phyloP scores from a whole-genome alignment of 2,113 vertebrate species.

The Acanthisitta chloris region DNA sequence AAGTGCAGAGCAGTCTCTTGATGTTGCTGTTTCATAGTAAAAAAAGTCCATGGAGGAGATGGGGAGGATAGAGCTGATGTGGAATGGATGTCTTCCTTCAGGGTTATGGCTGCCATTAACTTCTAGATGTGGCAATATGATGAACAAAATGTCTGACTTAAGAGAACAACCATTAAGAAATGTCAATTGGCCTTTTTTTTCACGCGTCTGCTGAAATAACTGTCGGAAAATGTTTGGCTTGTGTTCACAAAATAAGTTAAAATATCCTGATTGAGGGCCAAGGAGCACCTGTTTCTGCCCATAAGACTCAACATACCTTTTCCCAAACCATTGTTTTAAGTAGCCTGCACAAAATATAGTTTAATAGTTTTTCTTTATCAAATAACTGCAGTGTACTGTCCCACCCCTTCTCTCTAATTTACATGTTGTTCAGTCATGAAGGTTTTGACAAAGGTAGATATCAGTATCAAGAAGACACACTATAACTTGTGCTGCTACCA shows the following conservation, averaged over 20 bases:
- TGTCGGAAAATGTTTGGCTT: neutral
- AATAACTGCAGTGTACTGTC: neutral
- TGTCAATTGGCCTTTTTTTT: neutral
- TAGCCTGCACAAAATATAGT: neutral
- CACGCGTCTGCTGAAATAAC: neutral
- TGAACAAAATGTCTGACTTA: neutral
- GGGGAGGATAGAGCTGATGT: neutral
- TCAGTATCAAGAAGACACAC: neutral
- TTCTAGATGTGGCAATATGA: neutral
- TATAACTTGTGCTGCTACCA: neutral
- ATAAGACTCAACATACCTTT: neutral
- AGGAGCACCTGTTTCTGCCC: neutral
- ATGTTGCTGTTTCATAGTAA: neutral
- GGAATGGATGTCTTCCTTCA: neutral
- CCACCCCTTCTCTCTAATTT: neutral
- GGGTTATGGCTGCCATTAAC: neutral
- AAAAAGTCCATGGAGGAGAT: neutral
- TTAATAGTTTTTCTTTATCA: neutral
- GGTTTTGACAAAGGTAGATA: neutral
- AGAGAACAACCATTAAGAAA: neutral
- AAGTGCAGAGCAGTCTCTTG: constrained; percentile 4
- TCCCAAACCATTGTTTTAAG: neutral
- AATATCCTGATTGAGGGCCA: neutral
- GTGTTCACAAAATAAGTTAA: neutral
- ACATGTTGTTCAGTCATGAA: neutral